Evolutionary conservation across 2,888 invertebrate species (phyloP).

Genomic region (Phalera bucephala): DNA sequence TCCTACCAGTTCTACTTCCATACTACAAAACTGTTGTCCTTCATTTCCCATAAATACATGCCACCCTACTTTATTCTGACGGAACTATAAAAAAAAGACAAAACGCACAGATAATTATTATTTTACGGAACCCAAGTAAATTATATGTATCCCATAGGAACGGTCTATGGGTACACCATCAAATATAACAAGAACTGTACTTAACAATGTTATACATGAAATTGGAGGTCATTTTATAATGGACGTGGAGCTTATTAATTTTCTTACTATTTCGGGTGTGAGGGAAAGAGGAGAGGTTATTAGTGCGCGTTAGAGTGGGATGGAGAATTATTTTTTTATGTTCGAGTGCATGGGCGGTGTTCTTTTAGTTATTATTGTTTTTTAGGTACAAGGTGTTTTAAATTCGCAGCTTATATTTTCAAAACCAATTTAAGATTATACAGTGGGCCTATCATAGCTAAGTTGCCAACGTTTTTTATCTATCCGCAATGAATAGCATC

Average conservation of each 20-base stretch:
- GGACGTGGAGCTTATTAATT: constrained; percentile 61
- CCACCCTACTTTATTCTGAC: constrained; percentile 35
- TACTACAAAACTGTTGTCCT: too few relatives aligned
- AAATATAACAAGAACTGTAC: constrained; percentile 4
- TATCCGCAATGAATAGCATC: too few relatives aligned
- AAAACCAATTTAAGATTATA: neutral
- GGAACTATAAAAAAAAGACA: constrained; percentile 50
- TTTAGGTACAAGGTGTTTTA: constrained; percentile 43
- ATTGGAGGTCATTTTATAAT: constrained; percentile 34
- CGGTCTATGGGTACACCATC: constrained; percentile 26
- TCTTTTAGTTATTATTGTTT: constrained; percentile 61
- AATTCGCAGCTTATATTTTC: constrained; percentile 1
- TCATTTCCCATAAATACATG: constrained; percentile 4
- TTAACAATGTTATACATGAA: neutral
- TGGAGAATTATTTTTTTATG: constrained; percentile 36
- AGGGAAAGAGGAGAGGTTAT: constrained; percentile 46
- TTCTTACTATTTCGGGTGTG: constrained; percentile 43
- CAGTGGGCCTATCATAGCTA: too few relatives aligned
- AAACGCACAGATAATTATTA: constrained; percentile 69
- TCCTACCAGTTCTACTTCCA: too few relatives aligned
- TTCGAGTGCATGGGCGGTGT: constrained; percentile 56
- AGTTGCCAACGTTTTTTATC: too few relatives aligned
- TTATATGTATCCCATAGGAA: constrained; percentile 45
- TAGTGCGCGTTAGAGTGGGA: constrained; percentile 51
- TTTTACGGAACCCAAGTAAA: constrained; percentile 67